Base-by-base conservation (phyloP, 1,140 invertebrate genomes). In the Schlechtendalia chinensis region DNA sequence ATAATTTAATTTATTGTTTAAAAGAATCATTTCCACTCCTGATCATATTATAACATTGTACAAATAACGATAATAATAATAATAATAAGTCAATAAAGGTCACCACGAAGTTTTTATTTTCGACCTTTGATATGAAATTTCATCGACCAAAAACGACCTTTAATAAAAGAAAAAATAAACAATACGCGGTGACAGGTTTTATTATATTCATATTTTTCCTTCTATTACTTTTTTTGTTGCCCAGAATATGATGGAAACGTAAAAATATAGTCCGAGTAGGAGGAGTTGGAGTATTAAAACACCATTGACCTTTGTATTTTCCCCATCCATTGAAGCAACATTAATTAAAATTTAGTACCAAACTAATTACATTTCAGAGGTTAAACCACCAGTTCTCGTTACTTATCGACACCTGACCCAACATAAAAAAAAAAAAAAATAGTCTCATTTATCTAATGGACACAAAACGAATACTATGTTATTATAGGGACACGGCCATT, bases 321-420 rank as follows among this genome's bases (percentile, higher is more conserved):
- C 8, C 45, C 61, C 32, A 2, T 47, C 45, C 22, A 14, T 16
- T 47, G 10, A 39, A 1, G 14, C 67, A 69, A 50, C 67, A 47
- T 69, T 69, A 69, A 50, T 69, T 69, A 69, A 69, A 69, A 69
- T 69, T 69, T 69, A 69, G 67, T 27, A 69, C 67, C 67, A 69
- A 50, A 69, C 67, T 69, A 69, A 69, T 69, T 69, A 69, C 67
- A 69, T 50, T 69, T 69, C 47, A 69, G 67, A 69, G 67, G 67
- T 69, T 47, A 17, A 50, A 69, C 67, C 67, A 50, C 67, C 45
- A 69, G 67, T 27, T 69, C 67, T 69, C 67, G 67, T 69, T 69
- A 47, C 67, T 69, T 69, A 69, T 69, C 45, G 67, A 69, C 67
- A 69, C 67, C 67, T 47, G 45, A 69, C 67, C 22, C 14, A 3